Base-by-base conservation (phyloP, 2,888 invertebrate genomes). In the Lissonota sp. region DNA sequence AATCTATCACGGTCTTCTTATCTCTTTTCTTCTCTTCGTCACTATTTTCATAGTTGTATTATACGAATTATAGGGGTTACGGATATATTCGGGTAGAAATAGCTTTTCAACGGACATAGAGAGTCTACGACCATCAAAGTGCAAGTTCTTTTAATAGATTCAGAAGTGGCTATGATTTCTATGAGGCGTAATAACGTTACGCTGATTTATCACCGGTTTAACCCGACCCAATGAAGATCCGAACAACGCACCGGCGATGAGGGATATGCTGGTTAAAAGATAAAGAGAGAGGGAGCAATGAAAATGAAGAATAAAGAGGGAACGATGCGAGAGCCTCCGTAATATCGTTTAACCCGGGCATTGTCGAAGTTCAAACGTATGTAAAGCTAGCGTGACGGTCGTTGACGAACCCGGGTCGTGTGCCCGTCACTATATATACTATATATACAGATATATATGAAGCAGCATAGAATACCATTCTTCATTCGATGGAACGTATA, bases 311-410 rank as follows among this genome's bases (percentile, higher is more conserved):
- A 64, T 16, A 57, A 16, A n/a, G 55, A 70, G 67, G 44, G 79
- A 46, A 73, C 76, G 62, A 62, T 81, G 66, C 80, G 80, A 84
- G 84, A 86, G 84, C 85, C 86, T 86, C 86, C 76, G 86, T 88
- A 88, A 89, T 89, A 89, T 89, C 89, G 89, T 90, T 90, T 90
- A 90, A 90, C 90, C 89, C 85, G 86, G 70, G 88, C 86, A 89
- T 90, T 90, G 89, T 89, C 83, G 85, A 78, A 83, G 90, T 89
- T 89, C 90, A 90, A 90, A 84, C 87, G 86, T 89, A 90, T 90
- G 90, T 88, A 89, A 90, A 90, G 89, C 85, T 84, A 83, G 84
- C 90, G 88, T 90, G 89, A 89, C 88, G 87, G 85, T 85, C 86
- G 88, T 86, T 84, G 87, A 86, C 85, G 86, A 70, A 83, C 80